phyloP scores from a whole-genome alignment of 2,113 vertebrate genomes.

The Oryctolagus cuniculus region mOryCun1.1 NC_091453.1:100139501-100140000 shows the following conservation, averaged over 20 bases:
- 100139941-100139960: neutral
- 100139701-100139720: neutral
- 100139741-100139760: neutral
- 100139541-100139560: neutral
- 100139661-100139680: neutral
- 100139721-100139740: neutral
- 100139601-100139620: neutral
- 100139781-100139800: neutral
- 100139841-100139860: neutral
- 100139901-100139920: neutral
- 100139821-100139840: neutral
- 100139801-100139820: neutral
- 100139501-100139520: neutral
- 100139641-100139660: neutral
- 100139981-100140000: neutral
- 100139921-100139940: neutral
- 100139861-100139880: neutral
- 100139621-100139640: neutral
- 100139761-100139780: neutral
- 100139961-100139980: neutral
- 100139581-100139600: neutral
- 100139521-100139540: neutral
- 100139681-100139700: neutral
- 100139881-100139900: neutral
- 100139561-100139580: neutral